Percentiles rank a stretch among this genome's conserved stretches.
phyloP scores from a whole-genome alignment of 2,888 invertebrate species.

The Girardia tigrina region DNA sequence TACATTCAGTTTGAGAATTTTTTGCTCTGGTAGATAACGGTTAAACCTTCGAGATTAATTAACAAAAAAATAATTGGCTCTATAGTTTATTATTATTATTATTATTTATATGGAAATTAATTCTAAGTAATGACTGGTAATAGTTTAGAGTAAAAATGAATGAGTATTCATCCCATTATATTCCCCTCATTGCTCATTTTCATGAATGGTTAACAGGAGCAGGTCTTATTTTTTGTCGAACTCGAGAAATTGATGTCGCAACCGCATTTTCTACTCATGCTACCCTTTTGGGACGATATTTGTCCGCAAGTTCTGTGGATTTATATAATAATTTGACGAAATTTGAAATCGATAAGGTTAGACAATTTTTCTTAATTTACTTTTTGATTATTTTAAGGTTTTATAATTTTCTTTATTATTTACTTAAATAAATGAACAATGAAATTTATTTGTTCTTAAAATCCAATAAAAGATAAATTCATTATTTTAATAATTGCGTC shows the following conservation, averaged over 20 bases:
- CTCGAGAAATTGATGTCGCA: conserved; percentile 71
- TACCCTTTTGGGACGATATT: conserved; percentile 81
- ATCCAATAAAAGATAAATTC: too few species aligned
- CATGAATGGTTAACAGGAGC: conserved; percentile 98
- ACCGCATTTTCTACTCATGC: conserved; percentile 98
- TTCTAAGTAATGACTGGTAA: too few species aligned
- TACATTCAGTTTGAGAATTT: too few species aligned
- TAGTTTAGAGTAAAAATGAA: conserved; percentile 16
- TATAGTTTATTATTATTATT: too few species aligned
- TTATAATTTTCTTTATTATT: too few species aligned
- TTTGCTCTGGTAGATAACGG: too few species aligned
- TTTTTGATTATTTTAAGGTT: conserved; percentile 12
- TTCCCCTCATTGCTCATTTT: conserved; percentile 79
- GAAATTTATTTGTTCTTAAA: too few species aligned
- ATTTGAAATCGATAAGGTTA: conserved; percentile 42
- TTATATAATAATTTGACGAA: conserved; percentile 91
- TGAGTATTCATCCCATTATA: not conserved
- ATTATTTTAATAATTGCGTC: too few species aligned
- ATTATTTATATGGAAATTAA: too few species aligned
- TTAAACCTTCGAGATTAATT: too few species aligned
- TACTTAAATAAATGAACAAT: too few species aligned
- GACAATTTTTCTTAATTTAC: conserved; percentile 26
- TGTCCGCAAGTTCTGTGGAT: conserved; percentile 95
- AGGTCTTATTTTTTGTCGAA: conserved; percentile 71
- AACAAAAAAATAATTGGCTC: too few species aligned